Evolutionary conservation across 2,113 vertebrate genomes (phyloP).

Genomic region (Oreochromis aureus): DNA sequence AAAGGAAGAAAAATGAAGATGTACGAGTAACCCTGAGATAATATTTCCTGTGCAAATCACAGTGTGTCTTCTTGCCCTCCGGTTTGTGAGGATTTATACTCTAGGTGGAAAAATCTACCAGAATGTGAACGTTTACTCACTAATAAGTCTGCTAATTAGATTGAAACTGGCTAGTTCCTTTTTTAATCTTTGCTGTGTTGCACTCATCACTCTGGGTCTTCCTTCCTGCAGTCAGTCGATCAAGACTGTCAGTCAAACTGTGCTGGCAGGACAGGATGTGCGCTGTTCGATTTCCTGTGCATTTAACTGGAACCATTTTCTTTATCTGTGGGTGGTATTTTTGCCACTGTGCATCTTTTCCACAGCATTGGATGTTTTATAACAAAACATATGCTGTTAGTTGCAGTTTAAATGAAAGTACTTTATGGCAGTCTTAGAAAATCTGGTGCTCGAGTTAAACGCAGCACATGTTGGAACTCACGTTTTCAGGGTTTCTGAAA

Average conservation of each 20-base stretch:
- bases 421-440: background rate
- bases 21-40: background rate
- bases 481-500: background rate
- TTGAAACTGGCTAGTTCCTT: background rate
- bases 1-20: background rate
- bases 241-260: background rate
- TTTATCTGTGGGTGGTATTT: background rate
- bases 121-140: background rate
- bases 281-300: background rate
- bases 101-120: background rate
- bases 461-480: background rate
- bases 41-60: background rate
- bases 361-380: no score
- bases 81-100: background rate
- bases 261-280: background rate
- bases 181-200: background rate
- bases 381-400: background rate
- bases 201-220: background rate
- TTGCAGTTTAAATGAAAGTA: background rate
- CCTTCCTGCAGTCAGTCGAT: background rate
- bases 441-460: background rate
- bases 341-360: background rate
- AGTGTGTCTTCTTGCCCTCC: background rate
- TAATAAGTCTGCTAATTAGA: background rate
- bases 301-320: background rate